phyloP scores from a whole-genome alignment of 1,140 invertebrate genomes.

The Heliconius himera region DNA sequence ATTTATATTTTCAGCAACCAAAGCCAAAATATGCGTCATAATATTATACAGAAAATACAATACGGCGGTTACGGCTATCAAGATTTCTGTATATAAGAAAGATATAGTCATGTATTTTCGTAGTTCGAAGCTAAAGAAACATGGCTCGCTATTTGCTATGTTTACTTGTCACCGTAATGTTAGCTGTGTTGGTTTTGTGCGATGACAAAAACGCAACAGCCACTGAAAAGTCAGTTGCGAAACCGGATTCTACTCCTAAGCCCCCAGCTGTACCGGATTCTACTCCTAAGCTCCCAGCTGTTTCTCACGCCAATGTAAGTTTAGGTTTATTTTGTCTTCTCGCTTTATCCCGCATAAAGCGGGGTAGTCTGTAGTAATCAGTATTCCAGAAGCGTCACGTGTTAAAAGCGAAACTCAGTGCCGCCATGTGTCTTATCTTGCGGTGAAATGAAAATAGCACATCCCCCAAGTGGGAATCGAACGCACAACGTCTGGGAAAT shows the following conservation, averaged over 20 bases:
- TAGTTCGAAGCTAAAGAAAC: conserved; percentile 27
- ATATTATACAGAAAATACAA: conserved; percentile 33
- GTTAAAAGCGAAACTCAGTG: too few relatives aligned
- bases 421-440: too few relatives aligned
- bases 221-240: neutral
- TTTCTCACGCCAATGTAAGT: neutral
- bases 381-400: too few relatives aligned
- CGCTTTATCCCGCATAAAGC: too few relatives aligned
- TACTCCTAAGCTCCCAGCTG: conserved; percentile 27
- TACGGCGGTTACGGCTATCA: conserved; percentile 46
- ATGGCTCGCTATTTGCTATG: conserved; percentile 43
- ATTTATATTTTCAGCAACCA: neutral
- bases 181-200: conserved; percentile 34
- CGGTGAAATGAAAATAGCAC: too few relatives aligned
- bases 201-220: conserved; percentile 26
- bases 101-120: neutral
- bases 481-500: too few relatives aligned
- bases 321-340: neutral
- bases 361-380: too few relatives aligned
- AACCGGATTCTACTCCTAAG: neutral
- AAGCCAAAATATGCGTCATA: conserved; percentile 21
- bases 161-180: conserved; percentile 31
- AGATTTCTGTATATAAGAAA: conserved; percentile 51
- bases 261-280: conserved; percentile 11
- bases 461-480: too few relatives aligned